Base-by-base conservation (phyloP, 2,113 vertebrate genomes). In the Elephantulus edwardii region DNA sequence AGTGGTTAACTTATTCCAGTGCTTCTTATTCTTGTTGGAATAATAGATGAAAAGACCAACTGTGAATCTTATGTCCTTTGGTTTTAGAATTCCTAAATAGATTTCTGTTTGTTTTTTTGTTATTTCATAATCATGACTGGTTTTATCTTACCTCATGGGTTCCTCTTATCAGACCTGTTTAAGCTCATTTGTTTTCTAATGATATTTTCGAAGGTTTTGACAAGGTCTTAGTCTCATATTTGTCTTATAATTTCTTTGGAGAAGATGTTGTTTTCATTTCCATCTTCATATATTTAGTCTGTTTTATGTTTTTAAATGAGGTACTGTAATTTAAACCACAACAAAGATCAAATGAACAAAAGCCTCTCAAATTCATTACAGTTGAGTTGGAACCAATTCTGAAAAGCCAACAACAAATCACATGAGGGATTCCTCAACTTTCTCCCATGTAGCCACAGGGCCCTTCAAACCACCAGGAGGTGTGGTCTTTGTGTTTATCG, bases 11-110 rank as follows among this genome's bases (percentile, higher is more conserved):
- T 76, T n/a, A n/a, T 93, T 79, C 80, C 54, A 52, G 24, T 28
- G n/a, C 4, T 86, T 64, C 48, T 68, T 80, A 44, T 20, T 75
- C 28, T 42, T 83, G 6, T 35, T 68, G 66, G 64, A 86, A 86
- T 93, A 79, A 86, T 70, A 93, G 54, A 78, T 82, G 56, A 92
- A 92, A 94, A 83, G 52, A 71, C 22, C 71, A 74, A 74, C 35
- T n/a, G 35, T 42, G 68, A 35, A 70, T 82, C 50, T n/a, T 81
- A n/a, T 71, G 46, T 71, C 75, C 60, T 82, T 89, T 4, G 1
- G 20, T 92, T 88, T 84, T 71, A 1, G 88, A 77, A 77, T 72
- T 90, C 46, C 48, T 86, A 48, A 22, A 50, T 56, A 76, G 54
- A 35, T 90, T 83, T 90, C 79, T 91, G 70, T 66, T 79, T 8